Conservation (phyloP, 2,113 vertebrate genomes). For the Neogale vison region DNA sequence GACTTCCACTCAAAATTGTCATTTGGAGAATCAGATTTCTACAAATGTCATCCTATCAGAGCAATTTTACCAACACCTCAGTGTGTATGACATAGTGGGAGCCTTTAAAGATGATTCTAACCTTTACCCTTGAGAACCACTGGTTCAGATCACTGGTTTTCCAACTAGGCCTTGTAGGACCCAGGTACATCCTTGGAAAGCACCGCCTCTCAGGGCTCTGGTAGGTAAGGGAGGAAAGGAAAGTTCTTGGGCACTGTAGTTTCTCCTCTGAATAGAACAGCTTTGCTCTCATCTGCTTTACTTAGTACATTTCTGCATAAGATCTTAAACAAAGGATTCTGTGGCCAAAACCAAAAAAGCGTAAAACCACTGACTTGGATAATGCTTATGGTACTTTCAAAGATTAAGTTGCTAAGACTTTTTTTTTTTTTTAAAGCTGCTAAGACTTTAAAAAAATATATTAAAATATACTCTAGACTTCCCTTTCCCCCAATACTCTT, state of each 20-base stretch:
- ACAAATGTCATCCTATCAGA: background rate
- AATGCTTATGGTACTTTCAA: background rate
- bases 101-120: background rate
- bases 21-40: background rate
- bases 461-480: background rate
- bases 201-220: background rate
- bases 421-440: background rate
- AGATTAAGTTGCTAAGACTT: background rate
- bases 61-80: background rate
- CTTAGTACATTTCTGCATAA: background rate
- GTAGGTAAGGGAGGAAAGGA: background rate
- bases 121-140: background rate
- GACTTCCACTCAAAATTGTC: background rate
- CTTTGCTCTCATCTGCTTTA: background rate
- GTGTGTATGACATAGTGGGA: background rate
- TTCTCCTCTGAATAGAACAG: background rate
- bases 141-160: background rate
- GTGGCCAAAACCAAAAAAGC: background rate
- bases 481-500: background rate
- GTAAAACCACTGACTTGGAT: background rate
- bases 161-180: background rate
- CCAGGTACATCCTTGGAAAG: background rate
- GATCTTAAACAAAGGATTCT: background rate
- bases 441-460: background rate
- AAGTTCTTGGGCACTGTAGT: background rate